Base-by-base conservation (phyloP, 2,888 invertebrate species). In the Xestia sexstrigata region DNA sequence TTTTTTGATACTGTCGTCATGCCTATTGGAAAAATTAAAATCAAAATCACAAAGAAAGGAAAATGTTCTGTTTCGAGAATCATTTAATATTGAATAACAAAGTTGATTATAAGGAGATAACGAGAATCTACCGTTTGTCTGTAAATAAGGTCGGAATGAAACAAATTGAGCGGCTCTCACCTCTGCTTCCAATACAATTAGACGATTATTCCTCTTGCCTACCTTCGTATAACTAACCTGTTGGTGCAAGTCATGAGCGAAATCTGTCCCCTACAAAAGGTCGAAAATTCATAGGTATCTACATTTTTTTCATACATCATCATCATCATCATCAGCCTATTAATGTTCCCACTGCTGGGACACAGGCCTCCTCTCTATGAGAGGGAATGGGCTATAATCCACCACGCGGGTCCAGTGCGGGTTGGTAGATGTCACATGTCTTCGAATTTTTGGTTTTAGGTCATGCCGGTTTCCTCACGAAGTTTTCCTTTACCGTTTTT, bases 191-290 rank as follows among this genome's bases (percentile, higher is more conserved):
- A 91, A 92, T 91, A 93, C 94, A 94, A 95, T 94, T 94, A 94
- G 92, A 92, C 91, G 92, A 94, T 94, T 94, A 94, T 93, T 93
- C 93, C 92, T 91, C 91, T 90, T 90, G 91, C 91, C 91, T 92
- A 90, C 92, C 91, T 92, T 86, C 91, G 90, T 91, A 91, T 92
- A 90, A 87, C 88, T 87, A 89, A 83, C 68, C 45, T 47, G 70
- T 11, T 89, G 91, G 91, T 52, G 0, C 75, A 91, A 90, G 78
- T 81, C 39, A 81, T 35, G 49, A 70, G 78, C 42, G 52, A 65
- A 0, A 35, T 45, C 30, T 5, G 11, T 2, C 3, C 45, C 49
- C 7, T 52, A 9, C 20, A 52, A 52, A 52, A 0, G 49, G 23
- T 52, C 23, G 23, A 52, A 49, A 0, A 20, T 23, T 9, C 8